Conservation (phyloP, 2,888 invertebrate genomes). For the Xylota sylvarum region DNA sequence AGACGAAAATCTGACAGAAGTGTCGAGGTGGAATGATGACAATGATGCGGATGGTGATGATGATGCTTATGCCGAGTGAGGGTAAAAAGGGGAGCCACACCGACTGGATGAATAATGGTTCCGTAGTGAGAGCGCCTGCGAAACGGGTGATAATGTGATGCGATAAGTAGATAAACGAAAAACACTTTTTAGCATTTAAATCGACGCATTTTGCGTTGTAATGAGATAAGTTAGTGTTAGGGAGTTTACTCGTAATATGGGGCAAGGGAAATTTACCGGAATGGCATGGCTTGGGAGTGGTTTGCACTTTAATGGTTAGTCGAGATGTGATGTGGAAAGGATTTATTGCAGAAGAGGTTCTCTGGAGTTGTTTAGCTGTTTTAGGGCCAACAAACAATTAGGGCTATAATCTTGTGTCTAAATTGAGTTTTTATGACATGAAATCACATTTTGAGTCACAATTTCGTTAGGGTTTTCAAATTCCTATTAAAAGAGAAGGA, state of each 20-base stretch:
- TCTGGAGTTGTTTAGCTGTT: too few species aligned
- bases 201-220: slow-evolving; percentile 64
- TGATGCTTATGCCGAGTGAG: slow-evolving; percentile 27
- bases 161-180: slow-evolving; percentile 69
- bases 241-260: too few species aligned
- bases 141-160: slow-evolving; percentile 67
- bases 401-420: background rate
- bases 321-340: too few species aligned
- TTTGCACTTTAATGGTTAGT: background rate
- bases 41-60: slow-evolving; percentile 61
- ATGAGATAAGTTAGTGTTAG: slow-evolving; percentile 74
- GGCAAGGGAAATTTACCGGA: background rate
- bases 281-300: background rate
- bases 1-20: slow-evolving; percentile 70
- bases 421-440: too few species aligned
- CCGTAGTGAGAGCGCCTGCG: slow-evolving; percentile 25
- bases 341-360: too few species aligned
- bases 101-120: slow-evolving; percentile 72
- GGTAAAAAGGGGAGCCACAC: slow-evolving; percentile 1
- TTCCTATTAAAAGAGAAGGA: too few species aligned
- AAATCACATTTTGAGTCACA: too few species aligned
- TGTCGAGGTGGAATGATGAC: slow-evolving; percentile 69
- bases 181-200: slow-evolving; percentile 73
- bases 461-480: too few species aligned
- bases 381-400: too few species aligned